A percentile compares a stretch with the other conserved stretches of the same genome.
Conservation (phyloP, 2,113 vertebrate species). For the Aepyceros melampus region DNA sequence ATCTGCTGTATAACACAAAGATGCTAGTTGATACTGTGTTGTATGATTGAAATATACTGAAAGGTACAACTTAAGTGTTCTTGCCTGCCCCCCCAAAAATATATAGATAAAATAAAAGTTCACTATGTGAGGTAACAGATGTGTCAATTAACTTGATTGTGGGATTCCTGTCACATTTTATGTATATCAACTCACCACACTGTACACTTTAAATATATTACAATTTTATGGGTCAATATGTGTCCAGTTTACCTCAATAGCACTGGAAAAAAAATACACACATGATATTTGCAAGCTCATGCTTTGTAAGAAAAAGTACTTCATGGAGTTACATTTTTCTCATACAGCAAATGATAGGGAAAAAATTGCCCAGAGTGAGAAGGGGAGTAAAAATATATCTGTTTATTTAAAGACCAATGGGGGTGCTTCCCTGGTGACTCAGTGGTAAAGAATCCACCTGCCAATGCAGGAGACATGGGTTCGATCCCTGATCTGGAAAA, state of each 20-base stretch:
- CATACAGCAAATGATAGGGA: background rate
- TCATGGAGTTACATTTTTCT: background rate
- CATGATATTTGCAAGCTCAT: background rate
- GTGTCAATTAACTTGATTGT: background rate
- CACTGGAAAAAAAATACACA: background rate
- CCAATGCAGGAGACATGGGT: background rate
- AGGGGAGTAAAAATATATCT: background rate
- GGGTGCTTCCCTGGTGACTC: background rate
- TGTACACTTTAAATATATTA: background rate
- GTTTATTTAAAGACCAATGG: background rate
- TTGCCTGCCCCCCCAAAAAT: rapidly evolving
- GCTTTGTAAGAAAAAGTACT: background rate
- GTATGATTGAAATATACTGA: background rate
- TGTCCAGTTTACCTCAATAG: background rate
- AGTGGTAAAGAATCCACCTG: background rate
- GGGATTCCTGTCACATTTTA: background rate
- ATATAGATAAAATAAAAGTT: background rate
- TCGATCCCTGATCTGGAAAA: background rate
- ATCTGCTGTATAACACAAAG: background rate
- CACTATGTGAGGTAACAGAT: background rate
- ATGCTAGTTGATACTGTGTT: background rate
- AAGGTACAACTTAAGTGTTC: background rate
- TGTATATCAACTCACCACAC: background rate
- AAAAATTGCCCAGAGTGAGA: background rate
- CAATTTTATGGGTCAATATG: background rate